A percentile compares a stretch with the other conserved stretches of the same genome.
These are phyloP conservation scores for Caenorhabditis imperialis DNA, from an alignment of 2,888 invertebrate genomes.

Conservation along the genomic window DNA sequence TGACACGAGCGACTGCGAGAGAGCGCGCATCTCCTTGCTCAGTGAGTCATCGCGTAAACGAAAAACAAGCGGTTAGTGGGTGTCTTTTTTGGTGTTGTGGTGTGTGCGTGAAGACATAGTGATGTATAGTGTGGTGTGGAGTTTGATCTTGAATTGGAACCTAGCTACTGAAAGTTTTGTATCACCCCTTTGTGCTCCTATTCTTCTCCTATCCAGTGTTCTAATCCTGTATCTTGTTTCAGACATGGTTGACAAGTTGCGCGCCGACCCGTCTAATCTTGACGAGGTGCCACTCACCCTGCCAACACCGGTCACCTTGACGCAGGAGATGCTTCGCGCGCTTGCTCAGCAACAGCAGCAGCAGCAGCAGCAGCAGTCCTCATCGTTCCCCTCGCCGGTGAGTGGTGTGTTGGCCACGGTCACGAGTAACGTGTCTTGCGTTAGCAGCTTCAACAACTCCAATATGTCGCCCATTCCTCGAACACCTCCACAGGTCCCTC, in stretches of 20 bases:
- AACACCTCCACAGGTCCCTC: conserved; percentile 15
- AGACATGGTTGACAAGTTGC: conserved; percentile 40
- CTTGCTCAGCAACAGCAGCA: conserved; percentile 18
- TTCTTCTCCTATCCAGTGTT: background rate
- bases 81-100: too few species aligned
- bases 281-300: too few species aligned
- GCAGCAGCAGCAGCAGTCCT: background rate
- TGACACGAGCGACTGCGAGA: conserved; percentile 95
- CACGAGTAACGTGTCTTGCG: conserved; percentile 53
- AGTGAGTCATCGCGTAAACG: conserved; percentile 34
- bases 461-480: conserved; percentile 38
- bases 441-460: conserved; percentile 55
- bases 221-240: conserved; percentile 25
- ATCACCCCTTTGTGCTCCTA: too few species aligned
- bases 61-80: background rate
- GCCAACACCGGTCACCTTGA: conserved; percentile 32
- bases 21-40: conserved; percentile 82
- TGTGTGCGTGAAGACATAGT: too few species aligned
- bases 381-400: conserved; percentile 22
- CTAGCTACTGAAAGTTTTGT: too few species aligned
- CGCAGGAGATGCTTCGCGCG: conserved; percentile 20
- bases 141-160: too few species aligned
- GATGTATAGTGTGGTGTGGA: too few species aligned
- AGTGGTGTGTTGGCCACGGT: conserved; percentile 43
- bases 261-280: conserved; percentile 13